Conservation (phyloP, 2,113 vertebrate genomes). For the Microcebus tavaratra region DNA sequence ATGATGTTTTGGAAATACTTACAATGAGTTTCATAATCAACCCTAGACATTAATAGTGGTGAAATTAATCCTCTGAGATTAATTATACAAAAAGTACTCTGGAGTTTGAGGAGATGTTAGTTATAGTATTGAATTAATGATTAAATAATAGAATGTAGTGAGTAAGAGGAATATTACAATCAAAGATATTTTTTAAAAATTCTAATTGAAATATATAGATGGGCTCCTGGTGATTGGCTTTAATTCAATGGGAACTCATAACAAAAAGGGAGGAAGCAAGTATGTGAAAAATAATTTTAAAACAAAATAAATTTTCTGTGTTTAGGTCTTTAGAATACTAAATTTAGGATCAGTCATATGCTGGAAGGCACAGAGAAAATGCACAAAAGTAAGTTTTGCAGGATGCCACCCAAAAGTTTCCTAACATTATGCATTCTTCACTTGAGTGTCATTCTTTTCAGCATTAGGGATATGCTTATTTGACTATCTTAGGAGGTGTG, state of each 20-base stretch:
- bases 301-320: not conserved
- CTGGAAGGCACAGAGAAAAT: not conserved
- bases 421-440: not conserved
- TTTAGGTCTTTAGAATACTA: not conserved
- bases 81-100: conserved; percentile 52
- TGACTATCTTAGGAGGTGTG: not conserved
- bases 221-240: not conserved
- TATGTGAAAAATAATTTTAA: not conserved
- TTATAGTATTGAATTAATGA: conserved; percentile 61
- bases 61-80: conserved; percentile 56
- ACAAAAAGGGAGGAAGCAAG: not conserved
- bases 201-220: not conserved
- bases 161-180: conserved; percentile 60
- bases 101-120: conserved; percentile 40
- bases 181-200: conserved; percentile 43
- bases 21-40: conserved; percentile 46
- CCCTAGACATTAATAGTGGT: conserved; percentile 41
- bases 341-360: not conserved
- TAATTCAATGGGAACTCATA: not conserved
- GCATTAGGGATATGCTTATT: not conserved
- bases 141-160: conserved; percentile 56
- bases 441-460: not conserved
- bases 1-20: conserved; percentile 39
- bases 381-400: not conserved
- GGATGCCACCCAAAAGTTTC: not conserved